Percentiles rank a stretch among this genome's conserved stretches.
Conservation (phyloP, 2,888 invertebrate species). For the Conomelus anceps region DNA sequence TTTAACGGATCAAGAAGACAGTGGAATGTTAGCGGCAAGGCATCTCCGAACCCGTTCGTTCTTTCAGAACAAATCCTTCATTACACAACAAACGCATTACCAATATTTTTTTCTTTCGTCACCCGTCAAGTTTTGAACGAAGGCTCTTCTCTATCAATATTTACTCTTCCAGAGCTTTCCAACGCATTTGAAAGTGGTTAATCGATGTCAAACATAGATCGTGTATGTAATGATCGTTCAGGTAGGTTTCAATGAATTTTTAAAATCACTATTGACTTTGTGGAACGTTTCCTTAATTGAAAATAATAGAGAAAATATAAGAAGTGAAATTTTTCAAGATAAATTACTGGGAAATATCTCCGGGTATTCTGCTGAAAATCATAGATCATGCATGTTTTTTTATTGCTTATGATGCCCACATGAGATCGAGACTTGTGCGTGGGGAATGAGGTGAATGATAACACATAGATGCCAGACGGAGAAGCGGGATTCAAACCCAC, state of each 20-base stretch:
- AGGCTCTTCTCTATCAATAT: not conserved
- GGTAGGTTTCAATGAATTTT: too few species aligned
- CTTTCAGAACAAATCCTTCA: not conserved
- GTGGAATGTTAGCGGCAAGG: not conserved
- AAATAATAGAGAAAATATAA: too few species aligned
- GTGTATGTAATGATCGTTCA: not conserved
- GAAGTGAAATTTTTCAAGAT: not conserved
- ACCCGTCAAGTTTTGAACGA: not conserved
- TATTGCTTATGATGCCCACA: too few species aligned
- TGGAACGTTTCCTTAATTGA: too few species aligned
- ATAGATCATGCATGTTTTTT: too few species aligned
- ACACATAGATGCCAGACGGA: too few species aligned
- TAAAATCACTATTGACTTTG: too few species aligned
- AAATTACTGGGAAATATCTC: not conserved
- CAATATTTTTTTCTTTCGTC: not conserved
- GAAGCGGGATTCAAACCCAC: too few species aligned
- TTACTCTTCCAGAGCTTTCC: not conserved
- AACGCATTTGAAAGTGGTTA: not conserved
- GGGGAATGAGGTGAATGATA: too few species aligned
- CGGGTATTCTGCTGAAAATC: too few species aligned
- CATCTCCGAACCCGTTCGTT: not conserved
- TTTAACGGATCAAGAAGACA: not conserved
- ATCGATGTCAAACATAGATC: not conserved
- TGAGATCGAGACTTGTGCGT: too few species aligned
- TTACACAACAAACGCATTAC: not conserved